A percentile compares a stretch with the other conserved stretches of the same genome.
These are phyloP conservation scores for Diarsia dahlii DNA, from an alignment of 2,888 invertebrate genomes.

Conservation along the genomic window DNA sequence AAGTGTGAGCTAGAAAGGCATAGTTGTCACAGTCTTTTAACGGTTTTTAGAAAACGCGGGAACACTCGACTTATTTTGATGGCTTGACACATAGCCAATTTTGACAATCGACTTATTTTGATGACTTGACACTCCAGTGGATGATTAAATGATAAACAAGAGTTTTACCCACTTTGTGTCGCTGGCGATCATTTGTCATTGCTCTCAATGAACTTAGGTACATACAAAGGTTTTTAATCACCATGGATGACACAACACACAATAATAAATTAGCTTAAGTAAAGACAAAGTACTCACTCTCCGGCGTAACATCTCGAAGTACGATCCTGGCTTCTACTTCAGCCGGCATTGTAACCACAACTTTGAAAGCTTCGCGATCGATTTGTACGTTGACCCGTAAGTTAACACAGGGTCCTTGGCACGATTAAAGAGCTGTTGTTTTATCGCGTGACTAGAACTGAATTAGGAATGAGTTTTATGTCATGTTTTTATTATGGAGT, in stretches of 20 bases:
- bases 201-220: constrained; percentile 23
- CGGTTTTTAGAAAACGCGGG: too few relatives aligned
- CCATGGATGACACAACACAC: neutral
- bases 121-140: too few relatives aligned
- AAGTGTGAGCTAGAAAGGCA: too few relatives aligned
- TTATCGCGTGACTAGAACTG: constrained; percentile 51
- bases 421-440: constrained; percentile 30
- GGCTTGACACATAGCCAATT: too few relatives aligned
- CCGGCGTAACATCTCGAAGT: constrained; percentile 84
- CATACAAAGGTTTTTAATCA: constrained; percentile 15
- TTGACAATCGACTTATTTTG: too few relatives aligned
- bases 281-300: constrained; percentile 78
- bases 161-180: constrained; percentile 25
- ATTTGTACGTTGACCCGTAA: constrained; percentile 41
- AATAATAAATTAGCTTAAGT: constrained; percentile 20
- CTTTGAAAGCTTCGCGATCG: constrained; percentile 56
- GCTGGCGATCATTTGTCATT: constrained; percentile 48
- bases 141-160: neutral
- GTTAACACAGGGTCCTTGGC: constrained; percentile 45
- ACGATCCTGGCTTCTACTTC: constrained; percentile 81
- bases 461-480: constrained; percentile 61
- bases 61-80: too few relatives aligned
- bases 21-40: too few relatives aligned
- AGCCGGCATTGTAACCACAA: constrained; percentile 82
- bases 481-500: constrained; percentile 66